phyloP scores from a whole-genome alignment of 2,888 invertebrate species.

The Cheilosia variabilis region DNA sequence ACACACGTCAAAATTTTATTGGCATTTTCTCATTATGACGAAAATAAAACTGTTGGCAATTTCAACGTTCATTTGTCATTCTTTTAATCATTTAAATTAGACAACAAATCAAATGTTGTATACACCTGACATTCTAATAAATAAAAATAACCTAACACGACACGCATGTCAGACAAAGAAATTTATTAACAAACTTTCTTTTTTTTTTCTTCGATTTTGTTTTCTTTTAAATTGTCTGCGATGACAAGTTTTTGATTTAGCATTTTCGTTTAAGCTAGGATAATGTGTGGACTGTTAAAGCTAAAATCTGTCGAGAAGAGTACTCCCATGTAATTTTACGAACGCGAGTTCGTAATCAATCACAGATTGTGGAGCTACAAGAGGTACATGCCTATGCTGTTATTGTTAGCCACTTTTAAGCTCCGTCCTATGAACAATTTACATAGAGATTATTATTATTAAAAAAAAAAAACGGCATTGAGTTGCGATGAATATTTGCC shows the following conservation, averaged over 20 bases:
- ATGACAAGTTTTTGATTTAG: conserved; percentile 46
- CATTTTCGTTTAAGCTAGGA: conserved; percentile 37
- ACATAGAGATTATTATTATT: too few species aligned
- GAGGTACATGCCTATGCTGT: too few species aligned
- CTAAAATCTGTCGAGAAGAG: conserved; percentile 20
- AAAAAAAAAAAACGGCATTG: too few species aligned
- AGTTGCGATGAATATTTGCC: too few species aligned
- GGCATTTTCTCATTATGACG: background rate
- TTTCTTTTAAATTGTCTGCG: background rate
- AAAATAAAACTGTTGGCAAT: conserved; percentile 30
- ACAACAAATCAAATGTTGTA: conserved; percentile 57
- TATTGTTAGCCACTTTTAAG: background rate
- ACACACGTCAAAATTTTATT: conserved; percentile 22
- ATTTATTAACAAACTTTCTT: conserved; percentile 1
- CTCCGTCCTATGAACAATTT: too few species aligned
- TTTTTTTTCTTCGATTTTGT: background rate
- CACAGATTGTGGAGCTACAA: background rate
- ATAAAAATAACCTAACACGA: conserved; percentile 19
- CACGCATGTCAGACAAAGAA: conserved; percentile 29
- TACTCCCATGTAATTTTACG: background rate
- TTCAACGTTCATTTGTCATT: conserved; percentile 51
- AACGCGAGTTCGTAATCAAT: conserved; percentile 10
- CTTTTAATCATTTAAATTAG: conserved; percentile 56
- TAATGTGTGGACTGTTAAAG: conserved; percentile 50
- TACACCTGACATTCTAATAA: conserved; percentile 45